phyloP scores from a whole-genome alignment of 2,888 invertebrate species.

The Enoplolaimus lenunculus region DNA sequence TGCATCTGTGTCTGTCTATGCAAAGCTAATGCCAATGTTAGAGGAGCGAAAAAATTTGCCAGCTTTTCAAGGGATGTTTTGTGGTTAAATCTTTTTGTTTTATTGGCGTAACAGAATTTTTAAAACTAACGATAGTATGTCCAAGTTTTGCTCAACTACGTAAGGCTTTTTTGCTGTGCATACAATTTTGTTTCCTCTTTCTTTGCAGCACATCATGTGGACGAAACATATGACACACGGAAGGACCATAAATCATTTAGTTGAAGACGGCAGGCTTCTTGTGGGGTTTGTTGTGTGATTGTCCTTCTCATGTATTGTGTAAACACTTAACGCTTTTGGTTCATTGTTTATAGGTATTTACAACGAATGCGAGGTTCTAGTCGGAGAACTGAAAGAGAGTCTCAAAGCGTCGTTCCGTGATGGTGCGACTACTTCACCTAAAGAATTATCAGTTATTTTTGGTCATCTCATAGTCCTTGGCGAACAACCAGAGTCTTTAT shows the following conservation, averaged over 20 bases:
- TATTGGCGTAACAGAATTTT: too few relatives aligned
- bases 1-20: conserved; percentile 1
- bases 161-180: too few relatives aligned
- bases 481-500: conserved; percentile 22
- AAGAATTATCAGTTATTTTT: conserved; percentile 28
- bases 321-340: too few relatives aligned
- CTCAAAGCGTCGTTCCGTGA: conserved; percentile 18
- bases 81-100: too few relatives aligned
- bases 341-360: conserved; percentile 23
- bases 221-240: too few relatives aligned
- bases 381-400: conserved; percentile 21
- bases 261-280: too few relatives aligned
- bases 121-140: too few relatives aligned
- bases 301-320: neutral
- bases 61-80: conserved; percentile 26
- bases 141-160: too few relatives aligned
- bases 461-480: conserved; percentile 27
- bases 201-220: too few relatives aligned
- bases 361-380: conserved; percentile 18
- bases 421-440: conserved; percentile 14
- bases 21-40: neutral
- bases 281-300: neutral
- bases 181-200: too few relatives aligned
- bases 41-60: neutral
- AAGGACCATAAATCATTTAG: too few relatives aligned